phyloP scores from a whole-genome alignment of 2,113 vertebrate species.

The Cheirogaleus medius region DNA sequence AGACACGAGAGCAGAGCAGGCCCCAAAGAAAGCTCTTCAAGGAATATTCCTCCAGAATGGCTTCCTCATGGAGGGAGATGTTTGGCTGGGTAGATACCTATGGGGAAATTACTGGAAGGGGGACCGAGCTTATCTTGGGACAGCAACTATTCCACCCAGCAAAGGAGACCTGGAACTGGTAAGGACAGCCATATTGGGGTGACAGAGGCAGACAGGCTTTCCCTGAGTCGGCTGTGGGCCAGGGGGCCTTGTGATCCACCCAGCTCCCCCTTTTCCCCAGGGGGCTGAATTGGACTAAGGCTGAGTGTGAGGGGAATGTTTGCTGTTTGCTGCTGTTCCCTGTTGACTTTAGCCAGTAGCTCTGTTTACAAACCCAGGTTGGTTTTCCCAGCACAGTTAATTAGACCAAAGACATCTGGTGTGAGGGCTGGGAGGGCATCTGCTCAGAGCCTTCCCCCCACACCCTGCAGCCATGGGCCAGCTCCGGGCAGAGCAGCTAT shows the following conservation, averaged over 20 bases:
- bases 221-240: not conserved
- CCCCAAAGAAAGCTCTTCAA: constrained; percentile 36
- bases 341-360: constrained; percentile 76
- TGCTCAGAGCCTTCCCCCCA: constrained; percentile 50
- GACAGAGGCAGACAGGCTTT: not conserved
- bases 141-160: not conserved
- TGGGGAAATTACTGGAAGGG: constrained; percentile 50
- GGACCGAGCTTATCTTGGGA: not conserved
- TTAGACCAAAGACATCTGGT: constrained; percentile 82
- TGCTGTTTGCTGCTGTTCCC: constrained; percentile 65
- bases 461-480: constrained; percentile 1
- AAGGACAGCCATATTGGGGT: not conserved
- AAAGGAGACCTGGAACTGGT: not conserved
- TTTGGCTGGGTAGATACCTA: constrained; percentile 39
- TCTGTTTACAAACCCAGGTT: constrained; percentile 67
- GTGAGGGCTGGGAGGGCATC: constrained; percentile 76
- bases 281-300: not conserved
- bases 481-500: constrained; percentile 25
- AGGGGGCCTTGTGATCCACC: not conserved
- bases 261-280: not conserved
- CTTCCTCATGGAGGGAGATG: constrained; percentile 61
- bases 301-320: constrained; percentile 56
- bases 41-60: not conserved
- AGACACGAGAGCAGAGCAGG: constrained; percentile 3
- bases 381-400: constrained; percentile 68